phyloP scores from a whole-genome alignment of 2,888 invertebrate species.

The Ditylenchus weischeri region DNA sequence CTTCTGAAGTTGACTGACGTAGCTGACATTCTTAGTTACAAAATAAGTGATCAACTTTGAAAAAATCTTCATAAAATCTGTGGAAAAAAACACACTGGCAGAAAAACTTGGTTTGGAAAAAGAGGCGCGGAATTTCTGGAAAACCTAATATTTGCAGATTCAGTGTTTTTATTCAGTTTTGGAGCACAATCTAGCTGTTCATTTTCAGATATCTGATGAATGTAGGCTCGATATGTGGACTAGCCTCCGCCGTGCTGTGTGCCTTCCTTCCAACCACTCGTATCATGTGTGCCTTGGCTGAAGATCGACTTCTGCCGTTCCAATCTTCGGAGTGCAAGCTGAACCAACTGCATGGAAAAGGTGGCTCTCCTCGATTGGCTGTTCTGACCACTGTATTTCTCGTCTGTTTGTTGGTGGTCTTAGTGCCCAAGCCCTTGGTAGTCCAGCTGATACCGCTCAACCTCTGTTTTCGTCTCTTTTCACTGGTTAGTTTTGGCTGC shows the following conservation, averaged over 20 bases:
- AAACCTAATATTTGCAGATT: no score
- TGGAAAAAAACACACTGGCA: no score
- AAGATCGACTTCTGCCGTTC: slow-evolving; percentile 21
- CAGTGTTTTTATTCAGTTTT: no score
- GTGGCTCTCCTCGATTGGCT: slow-evolving; percentile 26
- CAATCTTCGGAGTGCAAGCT: background rate
- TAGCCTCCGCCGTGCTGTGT: slow-evolving; percentile 31
- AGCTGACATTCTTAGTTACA: no score
- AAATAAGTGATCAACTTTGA: no score
- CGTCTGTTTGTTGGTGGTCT: background rate
- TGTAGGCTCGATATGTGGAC: slow-evolving; percentile 34
- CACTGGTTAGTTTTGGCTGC: slow-evolving; percentile 6
- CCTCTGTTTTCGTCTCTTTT: slow-evolving; percentile 15
- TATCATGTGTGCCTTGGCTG: slow-evolving; percentile 26
- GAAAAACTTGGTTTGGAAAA: no score
- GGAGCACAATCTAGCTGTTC: no score
- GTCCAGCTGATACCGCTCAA: slow-evolving; percentile 19
- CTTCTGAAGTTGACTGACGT: no score
- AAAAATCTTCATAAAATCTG: no score
- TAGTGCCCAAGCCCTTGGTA: slow-evolving; percentile 18
- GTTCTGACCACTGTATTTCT: slow-evolving; percentile 15
- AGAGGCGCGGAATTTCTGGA: no score
- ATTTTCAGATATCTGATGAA: slow-evolving; percentile 28
- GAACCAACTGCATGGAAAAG: slow-evolving; percentile 11
- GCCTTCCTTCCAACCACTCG: slow-evolving; percentile 30